phyloP scores from a whole-genome alignment of 2,797 vertebrate genomes.

The Neomorphus geoffroyi region DNA sequence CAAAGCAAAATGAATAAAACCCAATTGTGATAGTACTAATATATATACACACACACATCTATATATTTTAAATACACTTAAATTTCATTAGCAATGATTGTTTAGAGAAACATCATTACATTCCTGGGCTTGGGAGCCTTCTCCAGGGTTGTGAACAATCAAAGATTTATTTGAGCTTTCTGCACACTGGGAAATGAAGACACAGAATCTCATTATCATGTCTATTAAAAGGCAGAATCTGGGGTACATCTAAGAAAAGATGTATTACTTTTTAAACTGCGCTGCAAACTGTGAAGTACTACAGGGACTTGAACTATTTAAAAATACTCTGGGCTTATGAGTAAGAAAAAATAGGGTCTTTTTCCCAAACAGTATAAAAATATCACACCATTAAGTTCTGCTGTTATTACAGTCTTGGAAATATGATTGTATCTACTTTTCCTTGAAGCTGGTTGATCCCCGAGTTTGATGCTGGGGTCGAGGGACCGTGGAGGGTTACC shows the following conservation, averaged over 20 bases:
- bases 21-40: constrained; percentile 49
- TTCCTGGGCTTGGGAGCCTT: constrained; percentile 73
- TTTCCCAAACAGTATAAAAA: constrained; percentile 71
- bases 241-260: constrained; percentile 84
- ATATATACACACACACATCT: constrained; percentile 42
- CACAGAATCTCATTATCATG: constrained; percentile 83
- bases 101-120: constrained; percentile 73
- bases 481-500: constrained; percentile 30
- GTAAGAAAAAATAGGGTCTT: constrained; percentile 55
- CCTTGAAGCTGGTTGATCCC: constrained; percentile 40
- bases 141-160: constrained; percentile 82
- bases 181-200: constrained; percentile 83
- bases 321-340: constrained; percentile 75
- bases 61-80: constrained; percentile 70
- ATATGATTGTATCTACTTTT: constrained; percentile 46
- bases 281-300: constrained; percentile 79
- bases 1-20: constrained; percentile 37
- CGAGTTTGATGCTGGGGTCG: constrained; percentile 39
- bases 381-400: constrained; percentile 40
- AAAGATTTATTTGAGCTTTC: constrained; percentile 82
- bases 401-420: constrained; percentile 55
- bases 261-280: constrained; percentile 81
- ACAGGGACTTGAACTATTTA: constrained; percentile 83
- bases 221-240: constrained; percentile 86
- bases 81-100: constrained; percentile 77